These are phyloP conservation scores for Pontoporia blainvillei DNA, from an alignment of 2,113 vertebrate genomes.

Conservation along the genomic window DNA sequence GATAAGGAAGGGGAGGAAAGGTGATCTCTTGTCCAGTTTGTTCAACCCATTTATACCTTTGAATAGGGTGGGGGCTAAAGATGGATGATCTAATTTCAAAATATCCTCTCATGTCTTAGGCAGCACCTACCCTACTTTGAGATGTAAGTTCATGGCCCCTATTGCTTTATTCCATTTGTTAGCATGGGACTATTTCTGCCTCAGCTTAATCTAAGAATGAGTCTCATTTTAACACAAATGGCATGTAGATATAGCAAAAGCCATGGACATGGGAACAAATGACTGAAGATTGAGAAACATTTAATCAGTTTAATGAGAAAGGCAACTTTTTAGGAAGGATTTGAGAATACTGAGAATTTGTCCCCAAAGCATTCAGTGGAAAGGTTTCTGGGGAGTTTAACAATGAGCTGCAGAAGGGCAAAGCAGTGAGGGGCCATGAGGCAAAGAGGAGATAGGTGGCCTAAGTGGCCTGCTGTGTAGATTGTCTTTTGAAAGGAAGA, in stretches of 20 bases:
- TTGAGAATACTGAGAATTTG: neutral
- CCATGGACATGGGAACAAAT: neutral
- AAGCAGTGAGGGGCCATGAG: neutral
- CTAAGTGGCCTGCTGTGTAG: neutral
- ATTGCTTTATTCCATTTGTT: neutral
- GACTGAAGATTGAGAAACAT: neutral
- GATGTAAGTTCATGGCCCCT: neutral
- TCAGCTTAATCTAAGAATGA: neutral
- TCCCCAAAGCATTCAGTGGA: neutral
- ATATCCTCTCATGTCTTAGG: neutral
- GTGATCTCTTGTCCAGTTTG: neutral
- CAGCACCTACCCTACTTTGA: neutral
- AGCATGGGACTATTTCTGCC: neutral
- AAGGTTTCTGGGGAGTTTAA: neutral
- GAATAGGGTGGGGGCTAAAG: neutral
- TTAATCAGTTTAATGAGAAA: neutral
- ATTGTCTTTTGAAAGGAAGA: neutral
- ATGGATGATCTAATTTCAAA: neutral
- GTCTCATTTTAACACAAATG: neutral
- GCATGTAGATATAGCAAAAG: neutral
- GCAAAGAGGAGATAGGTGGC: neutral
- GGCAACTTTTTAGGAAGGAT: neutral
- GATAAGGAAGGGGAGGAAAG: neutral
- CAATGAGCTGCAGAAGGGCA: neutral
- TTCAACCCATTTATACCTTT: neutral